Percentiles rank a stretch among this genome's conserved stretches.
These are phyloP conservation scores for Prinia subflava DNA, from an alignment of 2,113 vertebrate species.

Conservation along the genomic window DNA sequence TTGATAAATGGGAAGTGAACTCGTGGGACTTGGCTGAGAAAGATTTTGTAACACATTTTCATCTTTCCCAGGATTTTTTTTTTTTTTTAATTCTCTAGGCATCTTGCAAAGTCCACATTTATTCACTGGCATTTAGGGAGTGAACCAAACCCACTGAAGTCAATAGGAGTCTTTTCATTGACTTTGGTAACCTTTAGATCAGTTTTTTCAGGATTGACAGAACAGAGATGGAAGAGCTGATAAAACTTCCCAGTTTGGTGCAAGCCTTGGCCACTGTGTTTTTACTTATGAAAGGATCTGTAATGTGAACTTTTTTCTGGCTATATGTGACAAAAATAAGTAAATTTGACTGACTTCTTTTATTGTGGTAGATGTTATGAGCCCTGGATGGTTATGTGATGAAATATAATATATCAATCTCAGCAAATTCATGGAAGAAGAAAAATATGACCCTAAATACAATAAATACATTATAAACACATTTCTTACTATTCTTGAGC, in stretches of 20 bases:
- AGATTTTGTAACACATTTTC: not conserved
- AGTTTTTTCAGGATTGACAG: slow-evolving; percentile 5
- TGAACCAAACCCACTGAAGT: slow-evolving; percentile 13
- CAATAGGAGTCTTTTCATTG: slow-evolving; percentile 40
- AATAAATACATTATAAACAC: not conserved
- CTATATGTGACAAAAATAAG: not conserved
- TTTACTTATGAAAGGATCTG: not conserved
- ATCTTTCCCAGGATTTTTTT: not conserved
- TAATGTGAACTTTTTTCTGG: not conserved
- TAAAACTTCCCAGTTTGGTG: not conserved
- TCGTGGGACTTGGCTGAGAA: not conserved
- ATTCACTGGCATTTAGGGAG: slow-evolving; percentile 24
- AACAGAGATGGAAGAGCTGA: not conserved
- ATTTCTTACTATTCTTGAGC: not conserved
- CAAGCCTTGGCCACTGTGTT: not conserved
- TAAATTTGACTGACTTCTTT: not conserved
- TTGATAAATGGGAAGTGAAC: slow-evolving; percentile 11
- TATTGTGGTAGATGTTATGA: not conserved
- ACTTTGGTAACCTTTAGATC: slow-evolving; percentile 50
- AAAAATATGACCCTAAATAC: not conserved
- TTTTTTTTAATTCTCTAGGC: not conserved
- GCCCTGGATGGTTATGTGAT: not conserved
- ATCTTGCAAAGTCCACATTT: slow-evolving; percentile 15
- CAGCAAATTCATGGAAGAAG: not conserved
- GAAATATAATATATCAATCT: not conserved